phyloP scores from a whole-genome alignment of 2,113 vertebrate species.

The Galemys pyrenaicus region DNA sequence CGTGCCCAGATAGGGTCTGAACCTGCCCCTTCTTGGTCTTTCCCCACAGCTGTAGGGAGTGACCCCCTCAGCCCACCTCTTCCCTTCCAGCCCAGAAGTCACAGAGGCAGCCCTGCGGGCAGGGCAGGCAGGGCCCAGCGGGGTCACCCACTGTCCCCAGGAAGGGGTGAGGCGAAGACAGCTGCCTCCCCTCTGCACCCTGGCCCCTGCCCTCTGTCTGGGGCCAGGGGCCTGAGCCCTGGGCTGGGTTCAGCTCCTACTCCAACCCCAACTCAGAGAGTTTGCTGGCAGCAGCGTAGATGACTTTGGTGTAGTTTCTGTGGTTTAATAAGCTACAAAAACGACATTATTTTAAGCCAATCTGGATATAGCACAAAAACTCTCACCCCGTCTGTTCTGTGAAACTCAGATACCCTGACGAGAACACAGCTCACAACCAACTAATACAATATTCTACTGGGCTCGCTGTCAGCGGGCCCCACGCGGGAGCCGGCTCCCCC shows the following conservation, averaged over 20 bases:
- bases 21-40: not conserved
- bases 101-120: not conserved
- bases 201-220: not conserved
- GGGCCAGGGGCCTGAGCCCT: slow-evolving; percentile 16
- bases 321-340: slow-evolving; percentile 79
- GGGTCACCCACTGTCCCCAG: not conserved
- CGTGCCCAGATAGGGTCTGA: not conserved
- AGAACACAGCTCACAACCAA: slow-evolving; percentile 77
- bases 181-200: not conserved
- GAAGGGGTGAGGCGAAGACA: too few relatives aligned
- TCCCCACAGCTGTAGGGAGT: not conserved
- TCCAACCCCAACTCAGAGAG: slow-evolving; percentile 71
- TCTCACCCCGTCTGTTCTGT: slow-evolving; percentile 81
- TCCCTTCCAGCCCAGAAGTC: too few relatives aligned
- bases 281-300: slow-evolving; percentile 75
- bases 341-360: slow-evolving; percentile 79
- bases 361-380: slow-evolving; percentile 76
- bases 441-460: slow-evolving; percentile 74
- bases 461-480: slow-evolving; percentile 80
- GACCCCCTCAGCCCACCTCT: not conserved
- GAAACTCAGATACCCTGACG: slow-evolving; percentile 80
- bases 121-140: not conserved
- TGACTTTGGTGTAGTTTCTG: slow-evolving; percentile 76
- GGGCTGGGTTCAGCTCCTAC: slow-evolving; percentile 40
- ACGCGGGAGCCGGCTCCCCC: slow-evolving; percentile 74